These are phyloP conservation scores for Drosophila sordidula DNA, from an alignment of 2,888 invertebrate genomes.

Conservation along the genomic window DNA sequence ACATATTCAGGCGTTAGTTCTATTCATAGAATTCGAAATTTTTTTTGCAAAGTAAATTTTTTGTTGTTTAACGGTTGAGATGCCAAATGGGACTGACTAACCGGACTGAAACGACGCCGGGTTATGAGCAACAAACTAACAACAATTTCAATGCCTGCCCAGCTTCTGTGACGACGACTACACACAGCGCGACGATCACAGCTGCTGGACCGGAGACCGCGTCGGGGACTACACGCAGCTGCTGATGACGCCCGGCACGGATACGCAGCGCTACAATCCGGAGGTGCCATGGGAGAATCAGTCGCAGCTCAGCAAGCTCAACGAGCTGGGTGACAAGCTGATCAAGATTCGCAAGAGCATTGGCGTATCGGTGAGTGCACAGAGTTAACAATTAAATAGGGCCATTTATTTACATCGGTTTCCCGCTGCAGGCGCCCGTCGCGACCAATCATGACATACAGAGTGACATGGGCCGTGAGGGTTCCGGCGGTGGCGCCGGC, in stretches of 20 bases:
- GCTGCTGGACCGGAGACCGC: slow-evolving; percentile 85
- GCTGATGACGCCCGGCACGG: slow-evolving; percentile 82
- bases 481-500: slow-evolving; percentile 76
- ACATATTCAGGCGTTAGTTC: slow-evolving; percentile 44
- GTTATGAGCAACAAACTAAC: slow-evolving; percentile 16
- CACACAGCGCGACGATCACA: slow-evolving; percentile 81
- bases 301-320: slow-evolving; percentile 80
- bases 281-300: slow-evolving; percentile 84
- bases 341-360: slow-evolving; percentile 84
- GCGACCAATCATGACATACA: slow-evolving; percentile 83
- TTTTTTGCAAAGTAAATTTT: slow-evolving; percentile 6
- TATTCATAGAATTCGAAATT: not conserved
- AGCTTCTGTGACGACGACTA: slow-evolving; percentile 85
- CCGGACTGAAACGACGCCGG: not conserved
- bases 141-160: slow-evolving; percentile 3
- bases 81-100: slow-evolving; percentile 33
- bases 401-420: not conserved
- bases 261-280: slow-evolving; percentile 85
- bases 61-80: slow-evolving; percentile 3
- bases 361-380: slow-evolving; percentile 81
- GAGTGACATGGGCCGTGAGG: slow-evolving; percentile 85
- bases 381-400: not conserved
- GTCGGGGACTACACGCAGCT: slow-evolving; percentile 84
- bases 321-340: slow-evolving; percentile 84
- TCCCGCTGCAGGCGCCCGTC: slow-evolving; percentile 74